These are phyloP conservation scores for Pyxicephalus adspersus DNA, from an alignment of 2,113 vertebrate species.

Conservation along the genomic window DNA sequence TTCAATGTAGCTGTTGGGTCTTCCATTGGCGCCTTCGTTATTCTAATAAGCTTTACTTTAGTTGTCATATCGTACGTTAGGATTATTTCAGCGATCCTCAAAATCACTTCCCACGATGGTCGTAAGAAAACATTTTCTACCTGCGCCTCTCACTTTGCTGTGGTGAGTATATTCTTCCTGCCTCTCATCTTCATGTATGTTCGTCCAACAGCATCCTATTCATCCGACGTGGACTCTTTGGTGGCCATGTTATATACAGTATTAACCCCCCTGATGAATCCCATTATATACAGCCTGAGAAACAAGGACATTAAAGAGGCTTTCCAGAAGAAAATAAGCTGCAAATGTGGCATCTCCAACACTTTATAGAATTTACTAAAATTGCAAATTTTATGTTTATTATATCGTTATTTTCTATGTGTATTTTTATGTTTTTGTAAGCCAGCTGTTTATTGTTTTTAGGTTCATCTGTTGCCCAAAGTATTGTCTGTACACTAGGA, in stretches of 20 bases:
- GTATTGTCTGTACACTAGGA: too few relatives aligned
- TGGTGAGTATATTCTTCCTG: not conserved
- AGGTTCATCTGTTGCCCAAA: too few relatives aligned
- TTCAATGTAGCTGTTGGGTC: conserved; percentile 1
- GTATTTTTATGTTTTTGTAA: too few relatives aligned
- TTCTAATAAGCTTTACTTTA: not conserved
- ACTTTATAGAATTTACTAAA: too few relatives aligned
- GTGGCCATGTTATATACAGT: conserved; percentile 62
- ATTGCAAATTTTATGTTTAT: too few relatives aligned
- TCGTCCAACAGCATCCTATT: conserved; percentile 49
- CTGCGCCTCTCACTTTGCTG: not conserved
- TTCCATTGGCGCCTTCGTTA: not conserved
- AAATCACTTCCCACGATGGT: not conserved
- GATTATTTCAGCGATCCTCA: not conserved
- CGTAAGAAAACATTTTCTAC: conserved; percentile 12
- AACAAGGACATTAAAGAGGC: conserved; percentile 60
- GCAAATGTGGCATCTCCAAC: not conserved
- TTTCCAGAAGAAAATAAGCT: conserved; percentile 40
- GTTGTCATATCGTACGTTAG: not conserved
- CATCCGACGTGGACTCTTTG: conserved; percentile 59
- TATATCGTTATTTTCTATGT: too few relatives aligned
- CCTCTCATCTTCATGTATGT: conserved; percentile 63
- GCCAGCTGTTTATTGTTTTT: too few relatives aligned
- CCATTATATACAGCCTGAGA: conserved; percentile 64
- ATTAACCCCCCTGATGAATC: conserved; percentile 64